These are phyloP conservation scores for Entomobrya multifasciata DNA, from an alignment of 2,888 invertebrate species.

Conservation along the genomic window DNA sequence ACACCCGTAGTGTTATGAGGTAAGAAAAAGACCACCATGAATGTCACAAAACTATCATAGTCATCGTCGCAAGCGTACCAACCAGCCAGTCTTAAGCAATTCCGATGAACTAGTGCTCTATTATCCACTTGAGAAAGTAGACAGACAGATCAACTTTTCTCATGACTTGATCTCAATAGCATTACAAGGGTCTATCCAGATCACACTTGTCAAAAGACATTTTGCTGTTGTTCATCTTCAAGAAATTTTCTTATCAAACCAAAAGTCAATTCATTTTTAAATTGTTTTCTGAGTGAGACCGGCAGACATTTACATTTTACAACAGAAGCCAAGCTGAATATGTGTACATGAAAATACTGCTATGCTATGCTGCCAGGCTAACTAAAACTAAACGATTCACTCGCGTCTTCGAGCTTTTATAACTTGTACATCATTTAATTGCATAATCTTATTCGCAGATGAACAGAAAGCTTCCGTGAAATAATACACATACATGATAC, in stretches of 20 bases:
- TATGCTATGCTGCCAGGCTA: too few relatives aligned
- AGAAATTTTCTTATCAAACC: slow-evolving; percentile 35
- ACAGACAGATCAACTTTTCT: slow-evolving; percentile 22
- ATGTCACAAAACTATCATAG: slow-evolving; percentile 49
- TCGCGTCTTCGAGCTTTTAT: too few relatives aligned
- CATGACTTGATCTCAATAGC: slow-evolving; percentile 46
- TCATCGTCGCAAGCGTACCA: not conserved
- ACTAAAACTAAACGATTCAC: too few relatives aligned
- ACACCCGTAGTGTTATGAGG: slow-evolving; percentile 66
- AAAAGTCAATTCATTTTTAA: slow-evolving; percentile 50
- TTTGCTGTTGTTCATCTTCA: slow-evolving; percentile 36
- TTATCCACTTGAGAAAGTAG: slow-evolving; percentile 21
- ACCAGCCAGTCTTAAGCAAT: not conserved
- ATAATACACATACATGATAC: too few relatives aligned
- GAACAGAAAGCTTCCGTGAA: too few relatives aligned
- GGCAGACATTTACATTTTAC: not conserved
- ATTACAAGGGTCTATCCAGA: not conserved
- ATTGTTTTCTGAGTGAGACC: not conserved
- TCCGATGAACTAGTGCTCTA: not conserved
- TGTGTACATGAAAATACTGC: not conserved
- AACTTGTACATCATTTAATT: too few relatives aligned
- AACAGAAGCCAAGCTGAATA: not conserved
- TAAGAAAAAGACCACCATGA: slow-evolving; percentile 66
- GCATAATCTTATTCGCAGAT: too few relatives aligned
- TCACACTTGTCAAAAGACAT: slow-evolving; percentile 52